Conservation (phyloP, 2,888 invertebrate genomes). For the Monoplex corrugatus region DNA sequence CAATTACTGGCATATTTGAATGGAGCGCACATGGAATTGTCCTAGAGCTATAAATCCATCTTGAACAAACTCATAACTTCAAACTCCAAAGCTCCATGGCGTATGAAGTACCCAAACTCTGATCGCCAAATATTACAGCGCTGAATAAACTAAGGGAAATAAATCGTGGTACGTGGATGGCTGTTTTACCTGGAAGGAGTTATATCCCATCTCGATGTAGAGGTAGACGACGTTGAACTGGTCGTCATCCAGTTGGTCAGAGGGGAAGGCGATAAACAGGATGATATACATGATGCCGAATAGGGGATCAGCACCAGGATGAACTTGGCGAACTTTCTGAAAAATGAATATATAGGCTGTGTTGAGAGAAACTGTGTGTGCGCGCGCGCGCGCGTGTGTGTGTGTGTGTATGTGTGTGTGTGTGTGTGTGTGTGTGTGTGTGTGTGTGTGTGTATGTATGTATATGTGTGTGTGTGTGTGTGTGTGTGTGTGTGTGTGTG, state of each 20-base stretch:
- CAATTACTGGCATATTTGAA: too few relatives aligned
- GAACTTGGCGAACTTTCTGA: constrained; percentile 87
- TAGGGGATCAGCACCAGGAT: constrained; percentile 87
- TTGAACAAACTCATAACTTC: too few relatives aligned
- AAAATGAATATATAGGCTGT: constrained; percentile 47
- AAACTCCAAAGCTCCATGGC: too few relatives aligned
- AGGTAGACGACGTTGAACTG: constrained; percentile 84
- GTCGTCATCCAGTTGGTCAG: constrained; percentile 74
- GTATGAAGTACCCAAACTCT: too few relatives aligned
- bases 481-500: constrained; percentile 16
- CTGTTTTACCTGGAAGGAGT: constrained; percentile 87
- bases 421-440: constrained; percentile 22
- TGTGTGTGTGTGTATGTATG: constrained; percentile 22
- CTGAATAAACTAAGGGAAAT: too few relatives aligned
- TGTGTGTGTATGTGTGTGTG: not conserved
- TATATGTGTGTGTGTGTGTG: not conserved
- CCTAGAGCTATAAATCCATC: too few relatives aligned
- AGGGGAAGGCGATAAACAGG: constrained; percentile 84
- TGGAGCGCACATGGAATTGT: too few relatives aligned
- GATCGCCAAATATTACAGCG: too few relatives aligned
- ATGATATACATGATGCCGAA: constrained; percentile 88
- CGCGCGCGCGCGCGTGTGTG: not conserved
- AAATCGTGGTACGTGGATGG: too few relatives aligned
- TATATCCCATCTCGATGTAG: constrained; percentile 87
- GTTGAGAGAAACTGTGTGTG: not conserved